Evolutionary conservation across 2,888 invertebrate genomes (phyloP).

Genomic region (Lepidocyrtoides sp.): DNA sequence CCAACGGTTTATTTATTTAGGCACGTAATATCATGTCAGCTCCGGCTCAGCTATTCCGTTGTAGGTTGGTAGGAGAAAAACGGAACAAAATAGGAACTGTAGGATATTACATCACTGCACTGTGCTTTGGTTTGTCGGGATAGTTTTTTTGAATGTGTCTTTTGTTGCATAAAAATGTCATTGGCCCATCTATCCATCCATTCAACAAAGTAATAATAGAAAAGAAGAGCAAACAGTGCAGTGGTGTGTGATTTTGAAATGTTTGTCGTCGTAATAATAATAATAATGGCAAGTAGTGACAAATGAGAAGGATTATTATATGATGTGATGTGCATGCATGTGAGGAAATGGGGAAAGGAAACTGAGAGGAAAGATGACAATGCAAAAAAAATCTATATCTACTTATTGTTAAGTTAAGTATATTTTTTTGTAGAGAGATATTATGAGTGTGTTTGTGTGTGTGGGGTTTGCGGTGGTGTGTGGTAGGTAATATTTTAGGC

Average conservation of each 20-base stretch:
- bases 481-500: background rate
- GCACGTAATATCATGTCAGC: too few species aligned
- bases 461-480: background rate
- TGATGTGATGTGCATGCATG: background rate
- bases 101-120: background rate
- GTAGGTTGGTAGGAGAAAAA: background rate
- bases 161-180: constrained; percentile 61
- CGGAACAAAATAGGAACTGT: background rate
- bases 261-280: constrained; percentile 8
- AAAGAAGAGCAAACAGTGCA: constrained; percentile 13
- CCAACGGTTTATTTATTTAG: constrained; percentile 69
- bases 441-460: background rate
- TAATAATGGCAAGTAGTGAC: constrained; percentile 4
- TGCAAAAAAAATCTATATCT: constrained; percentile 24
- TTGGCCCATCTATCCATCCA: constrained; percentile 51
- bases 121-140: constrained; percentile 4
- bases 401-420: too few species aligned
- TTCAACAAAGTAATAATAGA: background rate
- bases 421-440: too few species aligned
- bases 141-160: background rate
- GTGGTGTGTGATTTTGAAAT: background rate
- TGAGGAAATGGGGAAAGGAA: background rate
- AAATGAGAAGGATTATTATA: constrained; percentile 23
- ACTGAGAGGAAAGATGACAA: constrained; percentile 5
- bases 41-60: background rate